Evolutionary conservation across 2,888 invertebrate genomes (phyloP).

Genomic region (Rambutsinella grinnellia): DNA sequence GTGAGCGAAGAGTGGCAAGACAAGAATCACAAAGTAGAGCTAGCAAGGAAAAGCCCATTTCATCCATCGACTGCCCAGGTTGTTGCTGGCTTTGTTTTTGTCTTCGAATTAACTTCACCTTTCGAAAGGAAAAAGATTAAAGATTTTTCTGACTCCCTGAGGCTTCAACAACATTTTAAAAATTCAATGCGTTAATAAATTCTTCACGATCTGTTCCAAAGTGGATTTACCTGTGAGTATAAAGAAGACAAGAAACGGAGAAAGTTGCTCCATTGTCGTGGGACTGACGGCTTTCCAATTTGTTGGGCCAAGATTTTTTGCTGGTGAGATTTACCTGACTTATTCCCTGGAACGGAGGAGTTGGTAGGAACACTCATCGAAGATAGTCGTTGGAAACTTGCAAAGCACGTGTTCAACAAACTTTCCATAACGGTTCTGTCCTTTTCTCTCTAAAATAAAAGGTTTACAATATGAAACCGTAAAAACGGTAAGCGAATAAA

Average conservation of each 20-base stretch:
- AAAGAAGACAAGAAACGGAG: conserved; percentile 62
- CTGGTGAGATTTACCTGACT: conserved; percentile 27
- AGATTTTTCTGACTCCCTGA: too few relatives aligned
- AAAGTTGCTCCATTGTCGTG: conserved; percentile 59
- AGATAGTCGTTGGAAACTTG: conserved; percentile 61
- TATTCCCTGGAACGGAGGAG: conserved; percentile 5
- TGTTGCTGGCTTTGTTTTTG: conserved; percentile 61
- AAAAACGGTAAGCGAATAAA: background rate
- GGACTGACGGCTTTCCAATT: conserved; percentile 22
- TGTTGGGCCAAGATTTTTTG: conserved; percentile 8
- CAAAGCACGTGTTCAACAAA: conserved; percentile 82
- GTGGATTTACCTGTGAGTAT: conserved; percentile 56
- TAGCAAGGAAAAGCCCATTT: conserved; percentile 78
- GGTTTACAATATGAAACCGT: background rate
- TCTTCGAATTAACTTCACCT: conserved; percentile 63
- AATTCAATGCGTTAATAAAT: background rate
- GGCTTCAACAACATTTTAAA: too few relatives aligned
- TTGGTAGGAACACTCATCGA: conserved; percentile 10
- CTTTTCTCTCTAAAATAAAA: conserved; percentile 77
- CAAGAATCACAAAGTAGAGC: conserved; percentile 90
- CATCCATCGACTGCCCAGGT: conserved; percentile 73
- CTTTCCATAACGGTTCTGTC: conserved; percentile 91
- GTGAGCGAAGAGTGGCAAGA: conserved; percentile 85
- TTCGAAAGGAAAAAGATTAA: too few relatives aligned
- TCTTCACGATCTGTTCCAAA: too few relatives aligned